Base-by-base conservation (phyloP, 2,888 invertebrate genomes). In the Platycheirus rosarum region DNA sequence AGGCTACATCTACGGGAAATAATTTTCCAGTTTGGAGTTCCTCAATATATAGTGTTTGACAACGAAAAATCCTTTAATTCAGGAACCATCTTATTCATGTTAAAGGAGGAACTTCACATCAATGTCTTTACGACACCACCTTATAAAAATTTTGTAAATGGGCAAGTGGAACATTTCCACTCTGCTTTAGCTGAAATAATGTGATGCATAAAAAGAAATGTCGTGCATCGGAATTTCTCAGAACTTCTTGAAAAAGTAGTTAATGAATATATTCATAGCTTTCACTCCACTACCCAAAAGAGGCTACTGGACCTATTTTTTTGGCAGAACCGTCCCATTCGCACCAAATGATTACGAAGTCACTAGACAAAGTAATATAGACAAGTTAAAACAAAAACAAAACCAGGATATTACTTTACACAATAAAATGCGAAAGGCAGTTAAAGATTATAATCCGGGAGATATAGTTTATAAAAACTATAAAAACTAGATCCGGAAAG, bases 231-330 rank as follows among this genome's bases (percentile, higher is more conserved):
- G 18, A 57, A 32, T n/a, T 53, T 63, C 13, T 42, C 40, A 9
- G 32, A 42, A 63, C 46, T 71, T 9, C 51, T 71, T 7, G 62
- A 71, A 48, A 35, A 40, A 32, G 40, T 6, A 2, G 23, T 23
- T 23, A 23, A 23, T 6, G 6, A 23, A 23, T 23, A 84, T 14
- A 84, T 65, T 20, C 53, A 46, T 35, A 32, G 70, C 5, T 55
- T 78, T 9, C 78, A 84, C 23, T 73, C 77, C 11, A 70, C 70
- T 1, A 78, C 75, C 7, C 37, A 42, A 8, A 78, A 75, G 51
- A 78, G 65, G 70, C 70, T 77, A 0, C 57, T 84, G 1, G 69
- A 77, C 14, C 23, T 73, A 23, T 74, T 51, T 44, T 73, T 53
- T 9, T 68, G 77, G n/a, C n/a, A n/a, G n/a, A 16, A 51, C 0